Base-by-base conservation (phyloP, 2,113 vertebrate species). In the Microcebus ravelobensis region DNA sequence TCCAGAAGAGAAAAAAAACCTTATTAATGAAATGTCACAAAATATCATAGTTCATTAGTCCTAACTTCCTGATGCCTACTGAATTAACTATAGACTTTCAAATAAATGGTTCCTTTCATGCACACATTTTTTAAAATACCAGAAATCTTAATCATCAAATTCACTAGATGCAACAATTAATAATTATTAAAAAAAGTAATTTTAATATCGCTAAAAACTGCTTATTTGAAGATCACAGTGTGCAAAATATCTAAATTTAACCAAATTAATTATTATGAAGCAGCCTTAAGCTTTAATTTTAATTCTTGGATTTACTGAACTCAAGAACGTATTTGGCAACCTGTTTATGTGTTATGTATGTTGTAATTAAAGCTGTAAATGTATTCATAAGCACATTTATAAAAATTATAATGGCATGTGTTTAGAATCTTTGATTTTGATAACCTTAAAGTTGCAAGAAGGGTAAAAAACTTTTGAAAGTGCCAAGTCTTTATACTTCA, bases 21-120 rank as follows among this genome's bases (percentile, higher is more conserved):
- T 89, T 97, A 96, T 87, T 96, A 98, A 96, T 96, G 21, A 98
- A 98, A 98, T 97, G 93, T 93, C 97, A 97, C 73, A 97, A 96
- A 97, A 97, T 98, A 95, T 91, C 93, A 95, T 55, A 70, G 74
- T 96, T 97, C 83, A 97, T 96, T 98, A 97, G 48, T 90, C 57
- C 10, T 93, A 76, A 87, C 83, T 97, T 94, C 18, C 57, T 79
- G 21, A 68, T 70, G 73, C 20, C 74, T 89, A 63, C 67, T 90
- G 68, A 90, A 90, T 57, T 90, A 90, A 92, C 82, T 89, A 73
- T 67, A 74, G 67, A 86, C 55, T 88, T 90, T 85, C 57, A 89
- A 86, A 97, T 83, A 88, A 92, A 91, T 76, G 12, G 7, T 63
- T 96, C 45, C 36, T 88, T 83, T 90, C 45, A 67, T 84, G 81